phyloP scores from a whole-genome alignment of 2,113 vertebrate genomes.

The Pagrus major region DNA sequence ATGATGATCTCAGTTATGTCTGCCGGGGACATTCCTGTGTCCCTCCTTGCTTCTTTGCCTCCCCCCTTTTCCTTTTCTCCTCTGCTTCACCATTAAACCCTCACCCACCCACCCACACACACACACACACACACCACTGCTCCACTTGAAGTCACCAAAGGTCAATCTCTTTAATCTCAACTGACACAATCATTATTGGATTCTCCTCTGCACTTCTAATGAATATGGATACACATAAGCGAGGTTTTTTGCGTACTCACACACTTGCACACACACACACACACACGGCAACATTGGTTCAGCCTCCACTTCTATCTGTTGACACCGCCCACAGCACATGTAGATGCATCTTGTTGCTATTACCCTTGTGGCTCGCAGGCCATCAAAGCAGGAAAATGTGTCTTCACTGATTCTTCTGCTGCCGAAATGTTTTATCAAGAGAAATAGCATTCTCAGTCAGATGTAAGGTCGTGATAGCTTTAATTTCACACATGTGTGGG shows the following conservation, averaged over 20 bases:
- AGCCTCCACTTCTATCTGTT: conserved; percentile 73
- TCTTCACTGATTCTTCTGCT: conserved; percentile 63
- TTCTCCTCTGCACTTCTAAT: conserved; percentile 78
- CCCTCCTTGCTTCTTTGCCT: conserved; percentile 5
- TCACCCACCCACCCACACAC: not conserved
- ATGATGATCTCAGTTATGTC: conserved; percentile 19
- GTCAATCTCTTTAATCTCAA: conserved; percentile 86
- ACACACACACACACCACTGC: conserved; percentile 19
- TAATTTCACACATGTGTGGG: conserved; percentile 85
- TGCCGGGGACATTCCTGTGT: conserved; percentile 23
- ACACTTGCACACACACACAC: conserved; percentile 46
- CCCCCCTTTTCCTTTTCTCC: conserved; percentile 2
- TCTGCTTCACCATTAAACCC: conserved; percentile 14
- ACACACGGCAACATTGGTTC: not conserved
- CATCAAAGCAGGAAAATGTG: conserved; percentile 73
- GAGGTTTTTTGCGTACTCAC: conserved; percentile 21
- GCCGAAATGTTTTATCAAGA: conserved; percentile 74
- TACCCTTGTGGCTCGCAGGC: conserved; percentile 56
- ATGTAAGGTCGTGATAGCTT: conserved; percentile 77
- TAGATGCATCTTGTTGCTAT: conserved; percentile 82
- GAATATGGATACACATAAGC: conserved; percentile 87
- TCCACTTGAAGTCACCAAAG: conserved; percentile 70
- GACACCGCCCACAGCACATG: conserved; percentile 81
- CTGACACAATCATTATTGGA: conserved; percentile 79
- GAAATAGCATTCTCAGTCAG: conserved; percentile 76